These are phyloP conservation scores for Phalera bucephala DNA, from an alignment of 2,888 invertebrate genomes.

Conservation along the genomic window DNA sequence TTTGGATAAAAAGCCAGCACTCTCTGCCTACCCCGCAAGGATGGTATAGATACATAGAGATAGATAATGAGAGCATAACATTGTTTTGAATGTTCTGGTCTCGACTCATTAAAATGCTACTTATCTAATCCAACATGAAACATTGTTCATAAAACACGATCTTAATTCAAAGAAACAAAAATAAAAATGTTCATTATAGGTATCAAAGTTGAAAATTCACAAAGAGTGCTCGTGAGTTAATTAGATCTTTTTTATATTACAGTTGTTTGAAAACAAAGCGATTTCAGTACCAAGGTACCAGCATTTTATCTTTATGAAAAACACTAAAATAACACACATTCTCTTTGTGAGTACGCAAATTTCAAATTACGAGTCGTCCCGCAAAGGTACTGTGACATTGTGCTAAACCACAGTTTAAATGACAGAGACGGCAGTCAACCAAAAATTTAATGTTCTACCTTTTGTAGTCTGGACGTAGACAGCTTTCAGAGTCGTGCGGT, in stretches of 20 bases:
- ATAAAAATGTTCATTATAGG: conserved; percentile 1
- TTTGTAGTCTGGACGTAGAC: conserved; percentile 8
- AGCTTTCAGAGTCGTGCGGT: conserved; percentile 5
- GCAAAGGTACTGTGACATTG: conserved; percentile 34
- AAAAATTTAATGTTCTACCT: conserved; percentile 33
- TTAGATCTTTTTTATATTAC: conserved; percentile 8
- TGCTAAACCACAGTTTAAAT: conserved; percentile 39
- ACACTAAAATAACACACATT: conserved; percentile 32
- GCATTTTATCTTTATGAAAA: conserved; percentile 19
- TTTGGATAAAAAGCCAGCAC: too few relatives aligned
- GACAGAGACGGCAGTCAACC: conserved; percentile 35
- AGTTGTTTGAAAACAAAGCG: conserved; percentile 31
- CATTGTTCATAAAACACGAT: too few relatives aligned
- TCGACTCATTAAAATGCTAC: too few relatives aligned
- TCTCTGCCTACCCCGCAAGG: too few relatives aligned
- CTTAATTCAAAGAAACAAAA: too few relatives aligned
- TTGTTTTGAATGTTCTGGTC: too few relatives aligned
- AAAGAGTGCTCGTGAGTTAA: not conserved
- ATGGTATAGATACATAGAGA: too few relatives aligned
- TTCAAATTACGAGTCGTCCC: conserved; percentile 43
- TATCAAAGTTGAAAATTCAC: conserved; percentile 6
- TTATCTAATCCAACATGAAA: not conserved
- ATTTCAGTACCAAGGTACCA: conserved; percentile 30
- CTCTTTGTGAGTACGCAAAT: conserved; percentile 44
- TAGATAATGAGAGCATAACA: too few relatives aligned